Evolutionary conservation across 2,888 invertebrate genomes (phyloP), one percentile per base, ranked within the genome.

Genomic region (Ryuthela nishihirai): DNA sequence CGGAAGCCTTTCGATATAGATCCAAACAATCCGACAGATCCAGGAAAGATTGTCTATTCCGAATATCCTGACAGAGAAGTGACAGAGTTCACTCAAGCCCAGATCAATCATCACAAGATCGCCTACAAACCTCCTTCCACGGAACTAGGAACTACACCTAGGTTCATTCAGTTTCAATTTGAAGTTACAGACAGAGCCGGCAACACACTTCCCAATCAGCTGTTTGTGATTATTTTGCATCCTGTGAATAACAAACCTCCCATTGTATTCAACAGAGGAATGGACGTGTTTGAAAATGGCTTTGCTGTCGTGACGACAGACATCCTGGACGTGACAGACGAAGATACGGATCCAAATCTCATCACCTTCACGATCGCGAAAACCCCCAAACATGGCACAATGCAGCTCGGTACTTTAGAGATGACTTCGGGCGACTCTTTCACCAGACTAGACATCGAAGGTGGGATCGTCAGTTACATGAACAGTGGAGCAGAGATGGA

Each of bases 161-260:
- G 72, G 41, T 67, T 72, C 20, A 67, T 74, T 25, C 71, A 72
- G 54, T 71, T 74, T 64, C 65, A 67, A 48, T 74, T 71, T 54
- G 67, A 69, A 45, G 74, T 73, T 4, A 66, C 70, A 48, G 75
- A 75, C 54, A 59, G 67, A 12, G 67, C 69, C n/a, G 71, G 71
- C 7, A 75, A 75, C 62, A 44, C 67, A 7, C 62, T 73, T 3
- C 64, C 64, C 15, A 68, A 70, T 55, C 73, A 74, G 59, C 59
- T 63, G 3, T 73, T 74, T 52, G 69, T 67, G n/a, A 70, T 74
- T 17, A 54, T 68, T 12, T 60, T 75, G 4, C 68, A 69, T 32
- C 73, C 75, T 7, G 68, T 74, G 10, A 69, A 74, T 56, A 73
- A 74, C 56, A 68, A 72, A 47, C 73, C 74, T 2, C 74, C 74